Conservation (phyloP, 2,797 vertebrate genomes). For the Macrochelys suwanniensis region DNA sequence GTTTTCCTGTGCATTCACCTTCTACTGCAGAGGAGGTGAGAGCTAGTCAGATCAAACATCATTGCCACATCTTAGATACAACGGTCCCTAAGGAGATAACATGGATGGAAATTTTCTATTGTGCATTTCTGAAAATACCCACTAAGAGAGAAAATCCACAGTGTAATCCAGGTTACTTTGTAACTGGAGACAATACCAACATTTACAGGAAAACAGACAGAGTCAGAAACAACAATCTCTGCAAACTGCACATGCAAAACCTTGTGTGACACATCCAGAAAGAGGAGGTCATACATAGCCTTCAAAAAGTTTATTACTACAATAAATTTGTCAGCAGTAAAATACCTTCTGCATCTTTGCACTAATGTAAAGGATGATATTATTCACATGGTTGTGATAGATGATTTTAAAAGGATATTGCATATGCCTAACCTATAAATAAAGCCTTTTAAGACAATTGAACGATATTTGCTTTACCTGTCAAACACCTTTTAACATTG, state of each 20-base stretch:
- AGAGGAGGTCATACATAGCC: rapidly evolving
- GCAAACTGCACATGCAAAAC: neutral
- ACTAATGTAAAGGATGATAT: neutral
- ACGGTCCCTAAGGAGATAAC: neutral
- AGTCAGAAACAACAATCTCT: neutral
- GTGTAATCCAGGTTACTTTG: neutral
- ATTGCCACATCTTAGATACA: neutral
- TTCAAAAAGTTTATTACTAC: neutral
- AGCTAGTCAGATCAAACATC: neutral
- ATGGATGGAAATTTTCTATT: neutral
- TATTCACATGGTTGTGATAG: neutral
- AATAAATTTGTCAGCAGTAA: constrained; percentile 18
- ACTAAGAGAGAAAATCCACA: neutral
- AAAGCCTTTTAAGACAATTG: neutral
- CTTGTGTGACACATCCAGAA: neutral
- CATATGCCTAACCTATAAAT: neutral
- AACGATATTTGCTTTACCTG: neutral
- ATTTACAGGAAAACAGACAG: neutral
- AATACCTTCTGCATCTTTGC: neutral
- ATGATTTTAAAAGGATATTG: neutral
- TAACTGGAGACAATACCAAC: neutral
- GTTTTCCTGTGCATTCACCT: neutral
- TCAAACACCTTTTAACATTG: constrained; percentile 26
- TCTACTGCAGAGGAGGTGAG: neutral
- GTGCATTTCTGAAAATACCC: neutral